These are phyloP conservation scores for Lasioglossum zephyrum DNA, from an alignment of 2,888 invertebrate genomes.

Conservation along the genomic window DNA sequence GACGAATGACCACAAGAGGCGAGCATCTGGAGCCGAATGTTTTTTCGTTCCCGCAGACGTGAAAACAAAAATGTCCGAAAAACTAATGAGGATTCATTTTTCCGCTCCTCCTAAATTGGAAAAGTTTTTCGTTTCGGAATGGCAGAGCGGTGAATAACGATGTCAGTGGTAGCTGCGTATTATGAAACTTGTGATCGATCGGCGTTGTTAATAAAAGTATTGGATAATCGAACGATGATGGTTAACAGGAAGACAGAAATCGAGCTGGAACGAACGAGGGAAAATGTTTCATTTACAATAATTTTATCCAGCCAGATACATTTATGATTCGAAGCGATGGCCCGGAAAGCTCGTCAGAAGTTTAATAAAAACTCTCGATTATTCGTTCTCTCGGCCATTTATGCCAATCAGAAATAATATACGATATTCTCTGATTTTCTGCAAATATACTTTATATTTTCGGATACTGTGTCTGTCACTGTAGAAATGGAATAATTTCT, in stretches of 20 bases:
- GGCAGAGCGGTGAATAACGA: slow-evolving; percentile 22
- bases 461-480: neutral
- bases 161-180: slow-evolving; percentile 16
- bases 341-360: neutral
- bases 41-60: neutral
- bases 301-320: neutral
- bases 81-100: slow-evolving; percentile 35
- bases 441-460: neutral
- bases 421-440: neutral
- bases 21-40: neutral
- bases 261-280: neutral
- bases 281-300: neutral
- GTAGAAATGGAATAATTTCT: neutral
- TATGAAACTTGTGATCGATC: slow-evolving; percentile 45
- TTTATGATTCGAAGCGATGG: neutral
- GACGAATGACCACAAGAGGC: neutral
- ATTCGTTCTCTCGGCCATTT: neutral
- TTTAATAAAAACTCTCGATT: neutral
- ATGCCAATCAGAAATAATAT: neutral
- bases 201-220: slow-evolving; percentile 18
- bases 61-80: neutral
- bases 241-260: neutral
- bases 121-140: slow-evolving; percentile 30
- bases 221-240: neutral
- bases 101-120: slow-evolving; percentile 28